Evolutionary conservation across 2,797 vertebrate species (phyloP).

Genomic region (Chrysocyon brachyurus): DNA sequence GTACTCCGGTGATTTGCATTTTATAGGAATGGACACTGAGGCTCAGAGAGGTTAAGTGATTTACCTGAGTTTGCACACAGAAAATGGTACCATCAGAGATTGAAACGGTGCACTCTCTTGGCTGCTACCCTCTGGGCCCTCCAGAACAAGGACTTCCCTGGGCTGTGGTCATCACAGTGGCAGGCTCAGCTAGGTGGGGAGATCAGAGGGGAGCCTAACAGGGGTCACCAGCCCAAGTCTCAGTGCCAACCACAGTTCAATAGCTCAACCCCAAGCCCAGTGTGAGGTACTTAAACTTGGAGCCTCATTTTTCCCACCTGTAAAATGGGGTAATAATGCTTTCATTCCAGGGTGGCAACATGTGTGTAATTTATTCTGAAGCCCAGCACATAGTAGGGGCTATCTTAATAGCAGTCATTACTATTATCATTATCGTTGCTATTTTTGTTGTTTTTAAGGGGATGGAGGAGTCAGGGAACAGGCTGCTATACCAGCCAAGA

Average conservation of each 20-base stretch:
- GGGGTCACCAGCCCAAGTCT: not conserved
- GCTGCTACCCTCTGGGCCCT: not conserved
- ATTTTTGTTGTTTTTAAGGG: not conserved
- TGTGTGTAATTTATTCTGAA: fast-evolving
- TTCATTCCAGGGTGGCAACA: fast-evolving
- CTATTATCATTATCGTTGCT: fast-evolving
- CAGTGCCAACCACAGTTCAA: not conserved
- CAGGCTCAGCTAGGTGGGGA: no score
- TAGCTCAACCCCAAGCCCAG: not conserved
- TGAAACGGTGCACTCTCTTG: fast-evolving
- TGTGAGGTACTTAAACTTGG: not conserved
- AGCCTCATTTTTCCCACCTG: not conserved
- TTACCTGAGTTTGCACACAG: not conserved
- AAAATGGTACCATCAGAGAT: fast-evolving
- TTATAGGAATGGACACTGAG: not conserved
- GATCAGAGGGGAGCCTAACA: no score
- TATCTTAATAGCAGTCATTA: fast-evolving
- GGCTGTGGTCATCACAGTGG: fast-evolving
- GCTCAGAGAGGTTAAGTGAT: not conserved
- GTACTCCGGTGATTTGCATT: fast-evolving
- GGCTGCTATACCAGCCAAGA: not conserved
- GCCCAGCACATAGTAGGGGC: not conserved
- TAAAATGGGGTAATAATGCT: not conserved
- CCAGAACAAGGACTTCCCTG: not conserved
- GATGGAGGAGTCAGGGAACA: not conserved